Conservation (phyloP, 2,888 invertebrate species). For the Harpagoxenus sublaevis region DNA sequence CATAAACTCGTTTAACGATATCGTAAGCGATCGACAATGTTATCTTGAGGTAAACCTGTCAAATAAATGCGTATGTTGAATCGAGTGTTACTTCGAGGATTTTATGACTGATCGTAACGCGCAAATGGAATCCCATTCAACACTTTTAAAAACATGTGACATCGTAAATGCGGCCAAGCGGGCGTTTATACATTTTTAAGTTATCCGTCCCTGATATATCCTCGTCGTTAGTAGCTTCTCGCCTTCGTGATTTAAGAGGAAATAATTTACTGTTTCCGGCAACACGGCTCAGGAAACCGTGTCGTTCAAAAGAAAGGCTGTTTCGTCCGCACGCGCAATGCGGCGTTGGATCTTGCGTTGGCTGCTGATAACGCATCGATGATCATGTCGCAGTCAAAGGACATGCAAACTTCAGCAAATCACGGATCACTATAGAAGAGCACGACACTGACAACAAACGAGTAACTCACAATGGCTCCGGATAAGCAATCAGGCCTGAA, state of each 20-base stretch:
- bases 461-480: not conserved
- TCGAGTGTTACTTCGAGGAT: not conserved
- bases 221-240: slow-evolving; percentile 64
- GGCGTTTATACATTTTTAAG: slow-evolving; percentile 15
- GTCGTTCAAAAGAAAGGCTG: slow-evolving; percentile 61
- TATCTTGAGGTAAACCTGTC: slow-evolving; percentile 9
- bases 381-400: not conserved
- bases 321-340: not conserved
- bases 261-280: slow-evolving; percentile 80
- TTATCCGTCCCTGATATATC: slow-evolving; percentile 31
- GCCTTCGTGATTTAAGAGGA: slow-evolving; percentile 78
- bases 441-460: not conserved
- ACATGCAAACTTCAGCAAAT: not conserved
- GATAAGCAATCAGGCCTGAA: not conserved
- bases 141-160: slow-evolving; percentile 5
- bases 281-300: slow-evolving; percentile 67
- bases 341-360: not conserved
- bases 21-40: not conserved
- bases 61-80: not conserved
- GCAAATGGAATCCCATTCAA: not conserved
- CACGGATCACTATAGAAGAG: not conserved
- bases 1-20: slow-evolving; percentile 30
- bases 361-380: not conserved
- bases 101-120: slow-evolving; percentile 6
- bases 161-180: not conserved